These are phyloP conservation scores for Montipora efflorescens DNA, from an alignment of 64 coral and sea anemone species.

Conservation along the genomic window DNA sequence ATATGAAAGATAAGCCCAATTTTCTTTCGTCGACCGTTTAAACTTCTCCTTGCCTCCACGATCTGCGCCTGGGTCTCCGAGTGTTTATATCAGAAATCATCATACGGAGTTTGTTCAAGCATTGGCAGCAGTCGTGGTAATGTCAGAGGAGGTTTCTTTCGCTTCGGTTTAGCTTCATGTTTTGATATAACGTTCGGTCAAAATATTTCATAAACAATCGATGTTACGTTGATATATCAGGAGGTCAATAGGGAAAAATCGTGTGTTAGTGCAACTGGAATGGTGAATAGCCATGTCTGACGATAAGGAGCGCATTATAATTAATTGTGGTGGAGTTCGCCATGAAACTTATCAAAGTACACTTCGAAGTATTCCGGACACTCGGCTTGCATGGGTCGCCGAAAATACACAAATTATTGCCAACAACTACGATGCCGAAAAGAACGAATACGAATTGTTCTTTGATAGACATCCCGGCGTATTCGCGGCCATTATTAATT, in stretches of 20 bases:
- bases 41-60: too few relatives aligned
- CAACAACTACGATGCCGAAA: constrained; percentile 65
- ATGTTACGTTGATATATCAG: constrained; percentile 24
- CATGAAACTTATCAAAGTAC: constrained; percentile 94
- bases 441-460: constrained; percentile 92
- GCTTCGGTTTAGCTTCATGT: background rate
- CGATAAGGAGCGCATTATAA: constrained; percentile 76
- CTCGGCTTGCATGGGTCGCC: constrained; percentile 79
- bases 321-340: constrained; percentile 94
- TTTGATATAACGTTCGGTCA: background rate
- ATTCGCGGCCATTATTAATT: constrained; percentile 96
- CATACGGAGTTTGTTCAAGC: constrained; percentile 24
- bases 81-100: background rate
- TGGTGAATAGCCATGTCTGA: constrained; percentile 47
- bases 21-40: too few relatives aligned
- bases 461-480: constrained; percentile 97
- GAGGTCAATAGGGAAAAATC: background rate
- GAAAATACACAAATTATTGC: constrained; percentile 79
- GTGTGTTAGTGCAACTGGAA: constrained; percentile 10
- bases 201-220: background rate
- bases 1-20: too few relatives aligned
- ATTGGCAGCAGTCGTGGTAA: background rate
- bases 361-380: constrained; percentile 89
- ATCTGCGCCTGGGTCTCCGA: too few relatives aligned
- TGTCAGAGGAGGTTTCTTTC: background rate